Evolutionary conservation across 2,113 vertebrate species (phyloP).

Genomic region (Nasalis larvatus): DNA sequence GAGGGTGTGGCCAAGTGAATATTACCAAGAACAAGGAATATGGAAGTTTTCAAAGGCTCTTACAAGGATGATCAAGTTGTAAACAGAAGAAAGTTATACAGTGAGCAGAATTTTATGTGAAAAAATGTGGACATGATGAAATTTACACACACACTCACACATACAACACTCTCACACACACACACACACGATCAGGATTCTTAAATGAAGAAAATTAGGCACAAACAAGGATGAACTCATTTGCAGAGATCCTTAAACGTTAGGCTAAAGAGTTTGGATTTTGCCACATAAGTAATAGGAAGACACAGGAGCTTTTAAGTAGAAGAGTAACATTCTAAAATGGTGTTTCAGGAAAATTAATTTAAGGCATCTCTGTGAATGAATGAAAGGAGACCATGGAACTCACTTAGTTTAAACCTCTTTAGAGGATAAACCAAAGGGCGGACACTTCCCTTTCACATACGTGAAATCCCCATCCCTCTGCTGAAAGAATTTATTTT

Average conservation of each 20-base stretch:
- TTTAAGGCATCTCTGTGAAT: neutral
- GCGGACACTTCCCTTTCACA: neutral
- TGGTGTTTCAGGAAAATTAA: constrained; percentile 4
- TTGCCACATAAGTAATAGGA: neutral
- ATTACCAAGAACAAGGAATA: neutral
- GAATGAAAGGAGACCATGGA: neutral
- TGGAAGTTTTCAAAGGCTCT: neutral
- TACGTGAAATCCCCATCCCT: neutral
- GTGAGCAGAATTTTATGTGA: neutral
- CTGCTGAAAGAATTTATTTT: constrained; percentile 41
- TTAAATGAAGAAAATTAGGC: neutral
- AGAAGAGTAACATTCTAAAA: neutral
- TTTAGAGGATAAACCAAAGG: neutral
- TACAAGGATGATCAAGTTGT: neutral
- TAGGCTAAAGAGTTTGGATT: neutral
- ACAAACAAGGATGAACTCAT: neutral
- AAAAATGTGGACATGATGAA: neutral
- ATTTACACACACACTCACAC: neutral
- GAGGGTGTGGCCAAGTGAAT: neutral
- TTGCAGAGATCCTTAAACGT: neutral
- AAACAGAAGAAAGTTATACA: neutral
- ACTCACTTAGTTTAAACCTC: neutral
- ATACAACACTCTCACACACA: no score
- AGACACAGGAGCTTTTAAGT: neutral
- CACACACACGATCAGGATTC: neutral